Evolutionary conservation across 2,797 vertebrate species (phyloP).

Genomic region (Petrocephalus schoutedeni): DNA sequence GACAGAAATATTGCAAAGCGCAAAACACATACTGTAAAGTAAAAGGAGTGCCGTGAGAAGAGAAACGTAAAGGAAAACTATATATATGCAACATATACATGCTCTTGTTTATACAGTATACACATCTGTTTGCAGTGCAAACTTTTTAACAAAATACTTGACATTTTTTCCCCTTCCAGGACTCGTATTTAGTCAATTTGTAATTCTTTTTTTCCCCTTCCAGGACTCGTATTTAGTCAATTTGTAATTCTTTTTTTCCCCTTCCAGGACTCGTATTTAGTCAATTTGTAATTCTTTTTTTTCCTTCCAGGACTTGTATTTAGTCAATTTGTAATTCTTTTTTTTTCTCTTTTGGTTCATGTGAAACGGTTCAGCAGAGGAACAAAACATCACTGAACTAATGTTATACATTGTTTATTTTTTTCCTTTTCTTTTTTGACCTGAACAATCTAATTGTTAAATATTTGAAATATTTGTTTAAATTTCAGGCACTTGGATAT

Average conservation of each 20-base stretch:
- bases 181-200: neutral
- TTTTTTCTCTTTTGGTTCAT: neutral
- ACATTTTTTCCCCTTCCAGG: neutral
- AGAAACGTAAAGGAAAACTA: neutral
- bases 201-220: neutral
- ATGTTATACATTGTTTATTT: neutral
- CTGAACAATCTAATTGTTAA: neutral
- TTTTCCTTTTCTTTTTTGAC: neutral
- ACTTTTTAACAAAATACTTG: neutral
- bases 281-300: neutral
- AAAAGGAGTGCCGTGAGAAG: neutral
- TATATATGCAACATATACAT: neutral
- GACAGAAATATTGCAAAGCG: neutral
- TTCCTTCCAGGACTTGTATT: neutral
- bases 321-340: neutral
- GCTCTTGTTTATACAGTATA: neutral
- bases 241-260: neutral
- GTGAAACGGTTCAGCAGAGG: neutral
- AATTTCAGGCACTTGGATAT: neutral
- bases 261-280: neutral
- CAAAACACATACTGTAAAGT: neutral
- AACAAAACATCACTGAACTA: neutral
- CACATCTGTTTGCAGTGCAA: neutral
- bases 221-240: neutral
- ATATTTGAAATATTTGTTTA: neutral